Evolutionary conservation across 2,113 vertebrate genomes (phyloP).

Genomic region (Thryonomys swinderianus): DNA sequence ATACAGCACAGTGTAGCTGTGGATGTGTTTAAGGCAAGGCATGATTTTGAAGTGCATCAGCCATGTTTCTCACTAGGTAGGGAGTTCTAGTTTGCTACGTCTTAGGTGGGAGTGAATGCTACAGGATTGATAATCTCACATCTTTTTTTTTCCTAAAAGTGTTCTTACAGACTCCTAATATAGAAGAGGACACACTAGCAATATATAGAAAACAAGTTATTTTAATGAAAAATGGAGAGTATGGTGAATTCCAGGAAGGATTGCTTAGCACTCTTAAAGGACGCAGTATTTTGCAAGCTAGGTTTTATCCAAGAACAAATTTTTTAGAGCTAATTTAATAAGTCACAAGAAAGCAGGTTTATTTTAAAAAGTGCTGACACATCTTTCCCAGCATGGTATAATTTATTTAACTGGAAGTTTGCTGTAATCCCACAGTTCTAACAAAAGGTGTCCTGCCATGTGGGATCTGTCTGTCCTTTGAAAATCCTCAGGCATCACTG

Average conservation of each 20-base stretch:
- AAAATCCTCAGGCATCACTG: slow-evolving; percentile 39
- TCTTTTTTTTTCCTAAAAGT: not conserved
- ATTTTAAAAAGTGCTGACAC: slow-evolving; percentile 72
- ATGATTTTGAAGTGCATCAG: not conserved
- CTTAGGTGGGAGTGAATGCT: not conserved
- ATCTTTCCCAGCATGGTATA: not conserved
- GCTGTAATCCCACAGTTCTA: slow-evolving; percentile 71
- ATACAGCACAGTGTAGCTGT: not conserved
- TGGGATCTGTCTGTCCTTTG: slow-evolving; percentile 60
- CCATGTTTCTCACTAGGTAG: not conserved
- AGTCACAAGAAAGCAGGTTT: slow-evolving; percentile 77
- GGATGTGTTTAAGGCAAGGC: not conserved
- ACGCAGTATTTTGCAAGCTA: slow-evolving; percentile 53
- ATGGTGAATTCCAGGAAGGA: slow-evolving; percentile 24
- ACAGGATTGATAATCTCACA: slow-evolving; percentile 5
- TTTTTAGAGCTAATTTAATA: slow-evolving; percentile 72
- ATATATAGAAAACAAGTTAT: slow-evolving; percentile 43
- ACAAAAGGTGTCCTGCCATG: slow-evolving; percentile 52
- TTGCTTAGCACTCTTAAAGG: not conserved
- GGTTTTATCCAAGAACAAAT: slow-evolving; percentile 61
- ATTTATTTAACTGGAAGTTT: slow-evolving; percentile 78
- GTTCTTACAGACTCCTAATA: slow-evolving; percentile 32
- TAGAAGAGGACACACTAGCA: not conserved
- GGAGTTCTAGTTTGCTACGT: not conserved
- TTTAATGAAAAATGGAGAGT: slow-evolving; percentile 67